phyloP scores from a whole-genome alignment of 1,140 invertebrate genomes.

The Leptonema lineaticorne region DNA sequence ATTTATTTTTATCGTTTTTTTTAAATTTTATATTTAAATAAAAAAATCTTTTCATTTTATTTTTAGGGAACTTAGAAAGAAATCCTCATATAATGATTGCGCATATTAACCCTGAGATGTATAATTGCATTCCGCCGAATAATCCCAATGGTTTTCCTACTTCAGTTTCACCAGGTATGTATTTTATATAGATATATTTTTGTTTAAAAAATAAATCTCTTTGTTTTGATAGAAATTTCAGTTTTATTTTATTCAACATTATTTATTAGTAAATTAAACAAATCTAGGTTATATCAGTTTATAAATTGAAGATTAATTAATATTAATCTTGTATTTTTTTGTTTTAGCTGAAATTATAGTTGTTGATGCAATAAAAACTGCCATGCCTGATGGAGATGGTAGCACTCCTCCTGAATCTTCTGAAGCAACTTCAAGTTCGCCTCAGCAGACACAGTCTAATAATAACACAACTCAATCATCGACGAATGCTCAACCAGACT shows the following conservation, averaged over 20 bases:
- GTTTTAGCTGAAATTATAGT: slow-evolving; percentile 31
- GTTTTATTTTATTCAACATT: background rate
- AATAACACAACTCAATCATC: background rate
- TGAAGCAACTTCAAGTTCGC: background rate
- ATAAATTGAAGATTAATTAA: too few species aligned
- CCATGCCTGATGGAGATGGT: background rate
- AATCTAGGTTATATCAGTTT: too few species aligned
- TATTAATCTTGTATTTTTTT: slow-evolving; percentile 3
- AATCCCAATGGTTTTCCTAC: slow-evolving; percentile 45
- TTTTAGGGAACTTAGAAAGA: slow-evolving; percentile 78
- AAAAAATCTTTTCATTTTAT: slow-evolving; percentile 14
- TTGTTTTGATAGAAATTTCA: background rate
- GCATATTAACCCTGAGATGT: slow-evolving; percentile 93
- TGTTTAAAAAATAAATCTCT: too few species aligned
- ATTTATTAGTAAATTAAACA: too few species aligned
- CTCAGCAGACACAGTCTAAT: background rate
- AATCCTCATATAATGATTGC: slow-evolving; percentile 89
- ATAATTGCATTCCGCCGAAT: slow-evolving; percentile 46
- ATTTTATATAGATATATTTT: too few species aligned
- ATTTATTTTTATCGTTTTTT: slow-evolving; percentile 17
- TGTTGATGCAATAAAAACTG: slow-evolving; percentile 22
- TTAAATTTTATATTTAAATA: too few species aligned
- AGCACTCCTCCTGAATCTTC: background rate
- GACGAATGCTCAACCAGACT: background rate
- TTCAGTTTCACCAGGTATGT: background rate